Percentiles rank a stretch among this genome's conserved stretches.
Conservation (phyloP, 2,888 invertebrate genomes). For the Ichneumon xanthorius region DNA sequence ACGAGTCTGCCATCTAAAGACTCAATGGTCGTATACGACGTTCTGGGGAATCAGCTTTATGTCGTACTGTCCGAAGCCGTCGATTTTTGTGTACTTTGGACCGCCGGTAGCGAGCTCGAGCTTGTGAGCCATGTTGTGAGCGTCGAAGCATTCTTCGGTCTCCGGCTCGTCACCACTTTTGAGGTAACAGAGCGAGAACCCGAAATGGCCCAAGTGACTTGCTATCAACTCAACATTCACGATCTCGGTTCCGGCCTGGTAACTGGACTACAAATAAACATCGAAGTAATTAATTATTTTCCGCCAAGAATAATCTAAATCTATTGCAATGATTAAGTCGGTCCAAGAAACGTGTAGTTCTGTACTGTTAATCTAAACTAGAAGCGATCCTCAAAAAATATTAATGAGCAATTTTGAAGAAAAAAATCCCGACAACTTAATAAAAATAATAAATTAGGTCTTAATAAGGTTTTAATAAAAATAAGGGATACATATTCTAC, state of each 20-base stretch:
- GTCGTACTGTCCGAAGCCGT: slow-evolving; percentile 71
- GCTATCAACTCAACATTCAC: too few species aligned
- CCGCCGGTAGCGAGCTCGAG: slow-evolving; percentile 81
- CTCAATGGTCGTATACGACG: slow-evolving; percentile 86
- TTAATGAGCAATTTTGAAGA: not conserved
- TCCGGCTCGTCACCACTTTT: slow-evolving; percentile 70
- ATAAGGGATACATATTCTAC: slow-evolving; percentile 50
- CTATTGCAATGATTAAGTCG: not conserved
- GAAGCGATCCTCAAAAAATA: not conserved
- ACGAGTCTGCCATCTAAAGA: slow-evolving; percentile 84
- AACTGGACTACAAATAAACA: slow-evolving; percentile 69
- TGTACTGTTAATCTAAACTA: not conserved
- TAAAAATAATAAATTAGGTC: slow-evolving; percentile 7
- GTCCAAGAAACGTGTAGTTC: not conserved
- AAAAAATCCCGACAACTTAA: not conserved
- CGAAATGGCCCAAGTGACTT: slow-evolving; percentile 85
- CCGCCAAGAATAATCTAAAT: not conserved
- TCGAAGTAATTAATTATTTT: not conserved
- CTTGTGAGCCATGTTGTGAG: too few species aligned
- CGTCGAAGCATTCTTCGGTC: slow-evolving; percentile 86
- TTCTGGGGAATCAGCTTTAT: slow-evolving; percentile 82
- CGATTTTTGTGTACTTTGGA: slow-evolving; percentile 71
- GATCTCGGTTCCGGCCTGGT: too few species aligned
- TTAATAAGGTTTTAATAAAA: slow-evolving; percentile 71
- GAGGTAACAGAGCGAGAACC: slow-evolving; percentile 86